Base-by-base conservation (phyloP, 2,113 vertebrate species). In the Camarhynchus parvulus region DNA sequence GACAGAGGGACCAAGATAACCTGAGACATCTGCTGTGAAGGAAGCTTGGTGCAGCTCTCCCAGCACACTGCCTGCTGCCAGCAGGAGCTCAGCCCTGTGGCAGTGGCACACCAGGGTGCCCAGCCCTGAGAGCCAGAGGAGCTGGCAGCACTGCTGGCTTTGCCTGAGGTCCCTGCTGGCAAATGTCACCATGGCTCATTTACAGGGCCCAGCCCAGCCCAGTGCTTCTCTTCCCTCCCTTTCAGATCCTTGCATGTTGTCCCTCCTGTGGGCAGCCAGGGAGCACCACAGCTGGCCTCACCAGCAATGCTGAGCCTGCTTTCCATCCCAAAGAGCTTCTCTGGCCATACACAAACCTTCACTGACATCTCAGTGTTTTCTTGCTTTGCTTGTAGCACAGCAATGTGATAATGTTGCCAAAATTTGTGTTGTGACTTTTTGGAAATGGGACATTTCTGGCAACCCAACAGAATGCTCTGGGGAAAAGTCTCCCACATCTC, bases 181-280 rank as follows among this genome's bases (percentile, higher is more conserved):
- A 64, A 0, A 6, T 49, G 24, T 10, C 41, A 27, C 22, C 47
- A 11, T 1, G 44, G 37, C n/a, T 66, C 50, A 15, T 59, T 89
- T 24, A 20, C 46, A 61, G 33, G 19, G 39, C 46, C 8, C 10
- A 22, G 33, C 37, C 41, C 25, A 13, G 2, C 16, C 44, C 49
- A 42, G 31, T 37, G n/a, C 55, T 85, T 47, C 58, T 20, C 47
- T 39, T 53, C 62, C n/a, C 30, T 59, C 49, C 49, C 47, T 20
- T 47, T 73, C 0, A 0, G 35, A 24, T 31, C 55, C 28, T 37
- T n/a, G 41, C 21, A 11, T 3, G 3, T 25, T 5, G 1, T 76
- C 18, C 30, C 41, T 76, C 46, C 41, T 6, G 24, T 21, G 22
- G 19, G 31, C 35, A 55, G 2, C 13, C 39, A 63, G 31, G 2